A percentile compares a stretch with the other conserved stretches of the same genome.
Conservation (phyloP, 1,140 invertebrate species). For the Helicoverpa zea region DNA sequence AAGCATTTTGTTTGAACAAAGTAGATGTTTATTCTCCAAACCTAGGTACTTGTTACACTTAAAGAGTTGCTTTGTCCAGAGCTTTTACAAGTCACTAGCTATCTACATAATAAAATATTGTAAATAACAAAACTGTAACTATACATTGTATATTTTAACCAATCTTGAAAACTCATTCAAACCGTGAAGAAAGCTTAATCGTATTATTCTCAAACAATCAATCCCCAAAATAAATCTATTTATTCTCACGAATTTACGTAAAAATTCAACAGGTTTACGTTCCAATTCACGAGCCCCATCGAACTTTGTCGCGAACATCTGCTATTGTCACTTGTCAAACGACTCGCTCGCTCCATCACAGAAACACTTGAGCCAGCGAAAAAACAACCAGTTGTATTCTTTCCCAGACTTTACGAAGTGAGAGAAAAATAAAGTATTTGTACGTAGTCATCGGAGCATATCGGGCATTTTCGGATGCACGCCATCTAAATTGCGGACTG, state of each 20-base stretch:
- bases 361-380: background rate
- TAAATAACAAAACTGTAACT: too few species aligned
- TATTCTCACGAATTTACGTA: background rate
- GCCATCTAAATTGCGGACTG: constrained; percentile 60
- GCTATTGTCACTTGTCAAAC: constrained; percentile 30
- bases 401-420: constrained; percentile 38
- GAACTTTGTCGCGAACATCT: background rate
- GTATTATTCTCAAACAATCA: background rate
- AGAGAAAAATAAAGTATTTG: constrained; percentile 27
- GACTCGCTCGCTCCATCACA: background rate
- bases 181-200: background rate
- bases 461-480: constrained; percentile 52
- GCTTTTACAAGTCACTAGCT: too few species aligned
- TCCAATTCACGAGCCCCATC: constrained; percentile 1
- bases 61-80: too few species aligned
- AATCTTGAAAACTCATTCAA: too few species aligned
- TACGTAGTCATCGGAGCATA: constrained; percentile 43
- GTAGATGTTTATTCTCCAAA: too few species aligned
- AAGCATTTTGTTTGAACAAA: background rate
- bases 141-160: too few species aligned
- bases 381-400: constrained; percentile 1
- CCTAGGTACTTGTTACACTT: too few species aligned
- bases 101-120: too few species aligned
- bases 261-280: constrained; percentile 19
- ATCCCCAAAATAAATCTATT: background rate